Evolutionary conservation across 2,888 invertebrate species (phyloP), one percentile per base, ranked within the genome.

Genomic region (Temnothorax unifasciatus): DNA sequence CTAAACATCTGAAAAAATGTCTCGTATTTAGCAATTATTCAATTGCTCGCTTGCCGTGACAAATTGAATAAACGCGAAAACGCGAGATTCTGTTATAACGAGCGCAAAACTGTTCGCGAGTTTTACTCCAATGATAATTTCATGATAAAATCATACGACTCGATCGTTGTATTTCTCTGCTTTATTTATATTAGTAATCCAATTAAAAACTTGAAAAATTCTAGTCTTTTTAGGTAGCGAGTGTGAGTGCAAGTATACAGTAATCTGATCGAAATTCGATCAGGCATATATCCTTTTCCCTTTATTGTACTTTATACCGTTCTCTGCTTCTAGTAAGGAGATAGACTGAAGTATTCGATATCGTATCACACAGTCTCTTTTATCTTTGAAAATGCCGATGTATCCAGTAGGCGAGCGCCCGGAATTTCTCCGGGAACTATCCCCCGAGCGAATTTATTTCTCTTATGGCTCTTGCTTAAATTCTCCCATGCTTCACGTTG

Each of bases 1-100:
- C 29, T 61, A 71, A 81, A 71, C 47, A 71, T 47, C 47, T 81
- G 15, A 57, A 68, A 68, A 79, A 79, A 71, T 50, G 71, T 81
- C 41, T 50, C 69, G 69, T 69, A 77, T 77, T 81, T 71, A 71
- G 79, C 71, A 71, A 71, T 76, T 76, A 76, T 76, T 76, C 76
- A 64, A 76, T 81, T 81, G 57, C 71, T 47, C 57, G 69, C 29
- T 44, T 57, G 21, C 34, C 38, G 59, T 18, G 57, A 81, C 59
- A 50, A 38, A 71, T 69, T 54, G 29, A 54, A 69, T 69, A 79
- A 69, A 34, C 11, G 38, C 47, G 38, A 59, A 44, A 69, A 15
- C 68, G 34, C 8, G 18, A 47, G 18, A 38, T 44, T 76, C 38
- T 18, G n/a, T 38, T n/a, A 5, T 9, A 61, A 21, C 15, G 8